Conservation (phyloP, 2,113 vertebrate species). For the Microcebus murinus region DNA sequence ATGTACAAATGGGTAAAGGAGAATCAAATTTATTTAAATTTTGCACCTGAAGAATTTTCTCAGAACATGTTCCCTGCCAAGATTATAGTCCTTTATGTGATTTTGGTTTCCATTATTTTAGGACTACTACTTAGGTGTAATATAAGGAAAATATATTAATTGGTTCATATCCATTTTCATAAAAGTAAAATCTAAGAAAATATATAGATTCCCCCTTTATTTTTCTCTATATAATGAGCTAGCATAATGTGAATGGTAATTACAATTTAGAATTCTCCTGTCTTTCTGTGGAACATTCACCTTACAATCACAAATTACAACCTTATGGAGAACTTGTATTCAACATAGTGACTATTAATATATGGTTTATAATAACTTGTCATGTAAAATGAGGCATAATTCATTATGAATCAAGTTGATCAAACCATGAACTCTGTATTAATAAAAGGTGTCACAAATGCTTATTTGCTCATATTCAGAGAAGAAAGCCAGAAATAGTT, state of each 20-base stretch:
- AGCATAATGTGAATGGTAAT: neutral
- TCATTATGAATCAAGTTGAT: neutral
- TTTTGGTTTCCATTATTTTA: neutral
- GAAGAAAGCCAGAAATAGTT: neutral
- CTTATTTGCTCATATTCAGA: neutral
- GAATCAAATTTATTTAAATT: neutral
- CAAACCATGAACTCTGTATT: neutral
- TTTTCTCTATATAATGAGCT: neutral
- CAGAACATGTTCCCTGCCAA: neutral
- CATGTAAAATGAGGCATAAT: neutral
- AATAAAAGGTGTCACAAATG: neutral
- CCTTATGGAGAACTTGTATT: neutral
- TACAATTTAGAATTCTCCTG: neutral
- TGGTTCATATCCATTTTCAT: neutral
- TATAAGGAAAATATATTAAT: neutral
- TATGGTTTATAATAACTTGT: neutral
- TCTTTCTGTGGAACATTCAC: neutral
- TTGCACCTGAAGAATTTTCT: neutral
- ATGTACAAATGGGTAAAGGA: neutral
- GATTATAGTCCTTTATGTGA: neutral
- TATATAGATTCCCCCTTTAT: neutral
- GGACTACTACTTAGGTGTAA: neutral
- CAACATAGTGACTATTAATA: neutral
- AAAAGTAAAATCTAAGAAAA: neutral
- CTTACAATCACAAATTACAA: neutral